Conservation (phyloP, 2,888 invertebrate species). For the Allygus modestus region DNA sequence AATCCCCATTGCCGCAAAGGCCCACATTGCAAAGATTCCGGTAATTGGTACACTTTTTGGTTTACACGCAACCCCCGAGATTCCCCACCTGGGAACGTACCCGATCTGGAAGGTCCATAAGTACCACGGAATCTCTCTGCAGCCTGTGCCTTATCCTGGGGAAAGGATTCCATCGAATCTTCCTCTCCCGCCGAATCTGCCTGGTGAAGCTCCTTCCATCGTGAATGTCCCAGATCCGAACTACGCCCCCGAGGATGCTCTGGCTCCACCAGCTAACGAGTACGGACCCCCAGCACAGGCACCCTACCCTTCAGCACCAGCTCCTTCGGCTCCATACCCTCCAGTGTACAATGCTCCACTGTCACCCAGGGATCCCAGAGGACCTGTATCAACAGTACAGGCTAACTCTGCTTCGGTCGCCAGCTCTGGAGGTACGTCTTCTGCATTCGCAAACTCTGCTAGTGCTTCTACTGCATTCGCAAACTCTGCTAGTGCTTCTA, state of each 20-base stretch:
- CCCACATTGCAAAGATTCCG: conserved; percentile 22
- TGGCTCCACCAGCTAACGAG: conserved; percentile 14
- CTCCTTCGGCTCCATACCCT: background rate
- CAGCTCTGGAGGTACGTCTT: background rate
- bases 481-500: background rate
- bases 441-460: background rate
- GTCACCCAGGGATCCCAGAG: background rate
- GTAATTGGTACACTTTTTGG: conserved; percentile 41
- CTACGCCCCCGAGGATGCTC: conserved; percentile 16
- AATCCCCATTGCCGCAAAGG: background rate
- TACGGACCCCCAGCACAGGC: background rate
- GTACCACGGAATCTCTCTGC: conserved; percentile 72
- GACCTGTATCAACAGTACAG: background rate
- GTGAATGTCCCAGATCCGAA: conserved; percentile 57
- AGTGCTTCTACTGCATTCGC: background rate
- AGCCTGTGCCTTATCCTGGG: conserved; percentile 70
- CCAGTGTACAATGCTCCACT: background rate
- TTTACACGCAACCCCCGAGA: background rate
- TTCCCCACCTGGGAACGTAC: conserved; percentile 62
- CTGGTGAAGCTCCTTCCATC: conserved; percentile 53
- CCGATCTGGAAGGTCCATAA: conserved; percentile 72
- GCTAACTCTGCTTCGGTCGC: background rate
- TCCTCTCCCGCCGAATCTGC: background rate
- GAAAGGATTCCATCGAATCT: background rate
- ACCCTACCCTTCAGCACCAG: background rate